phyloP scores from a whole-genome alignment of 2,797 vertebrate genomes.

The Ctenopoma kingsleyae region DNA sequence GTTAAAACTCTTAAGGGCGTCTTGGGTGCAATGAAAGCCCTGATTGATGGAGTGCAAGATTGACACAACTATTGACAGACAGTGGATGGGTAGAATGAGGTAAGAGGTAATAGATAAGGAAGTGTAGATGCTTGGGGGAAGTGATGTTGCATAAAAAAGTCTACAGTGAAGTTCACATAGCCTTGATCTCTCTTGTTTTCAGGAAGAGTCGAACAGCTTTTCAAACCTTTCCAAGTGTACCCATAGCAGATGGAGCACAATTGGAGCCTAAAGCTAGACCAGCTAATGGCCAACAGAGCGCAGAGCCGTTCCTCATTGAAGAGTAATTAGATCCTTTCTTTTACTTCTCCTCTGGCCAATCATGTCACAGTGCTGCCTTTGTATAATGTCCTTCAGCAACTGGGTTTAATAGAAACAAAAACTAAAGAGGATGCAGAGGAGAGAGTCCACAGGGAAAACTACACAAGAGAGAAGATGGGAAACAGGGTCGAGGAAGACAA shows the following conservation, averaged over 20 bases:
- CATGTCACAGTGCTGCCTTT: constrained; percentile 78
- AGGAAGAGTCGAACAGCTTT: constrained; percentile 21
- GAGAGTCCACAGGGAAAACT: constrained; percentile 23
- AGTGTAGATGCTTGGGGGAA: not conserved
- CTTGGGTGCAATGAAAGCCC: constrained; percentile 22
- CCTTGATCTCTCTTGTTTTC: constrained; percentile 28
- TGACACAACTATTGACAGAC: constrained; percentile 26
- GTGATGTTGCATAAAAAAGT: constrained; percentile 11
- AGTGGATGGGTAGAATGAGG: not conserved
- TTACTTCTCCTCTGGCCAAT: constrained; percentile 62
- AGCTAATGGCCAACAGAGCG: constrained; percentile 65
- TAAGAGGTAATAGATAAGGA: constrained; percentile 3
- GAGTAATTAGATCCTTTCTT: constrained; percentile 79
- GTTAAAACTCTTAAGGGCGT: constrained; percentile 12
- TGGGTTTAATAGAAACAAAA: constrained; percentile 68
- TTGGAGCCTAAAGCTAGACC: constrained; percentile 48
- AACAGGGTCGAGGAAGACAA: constrained; percentile 38
- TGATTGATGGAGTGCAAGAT: constrained; percentile 24
- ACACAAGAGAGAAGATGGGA: constrained; percentile 12
- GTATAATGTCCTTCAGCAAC: constrained; percentile 63
- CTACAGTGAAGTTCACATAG: constrained; percentile 13
- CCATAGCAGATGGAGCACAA: constrained; percentile 55
- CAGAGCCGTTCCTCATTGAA: constrained; percentile 66
- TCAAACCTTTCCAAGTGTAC: constrained; percentile 32
- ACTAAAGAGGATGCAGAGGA: constrained; percentile 32